Conservation (phyloP, 2,797 vertebrate species). For the Apodemus agrarius region DNA sequence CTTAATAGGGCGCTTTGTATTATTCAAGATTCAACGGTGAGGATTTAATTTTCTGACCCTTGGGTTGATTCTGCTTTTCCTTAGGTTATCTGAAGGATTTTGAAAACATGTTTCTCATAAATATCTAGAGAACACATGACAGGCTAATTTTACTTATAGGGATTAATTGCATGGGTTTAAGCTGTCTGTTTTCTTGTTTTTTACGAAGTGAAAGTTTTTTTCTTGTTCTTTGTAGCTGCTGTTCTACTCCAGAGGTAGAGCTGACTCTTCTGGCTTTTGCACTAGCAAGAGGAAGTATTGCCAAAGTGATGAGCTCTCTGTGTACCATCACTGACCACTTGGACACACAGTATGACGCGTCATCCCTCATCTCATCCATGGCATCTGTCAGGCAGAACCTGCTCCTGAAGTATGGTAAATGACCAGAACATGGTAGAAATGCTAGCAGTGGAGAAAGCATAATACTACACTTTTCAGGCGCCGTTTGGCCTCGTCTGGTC, state of each 20-base stretch:
- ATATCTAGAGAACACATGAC: not conserved
- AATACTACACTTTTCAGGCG: not conserved
- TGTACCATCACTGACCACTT: constrained; percentile 92
- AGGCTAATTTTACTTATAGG: not conserved
- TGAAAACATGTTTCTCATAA: constrained; percentile 35
- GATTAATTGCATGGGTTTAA: not conserved
- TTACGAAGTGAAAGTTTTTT: constrained; percentile 52
- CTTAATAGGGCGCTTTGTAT: not conserved
- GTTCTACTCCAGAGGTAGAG: constrained; percentile 94
- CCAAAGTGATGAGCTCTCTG: constrained; percentile 95
- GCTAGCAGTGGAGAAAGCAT: not conserved
- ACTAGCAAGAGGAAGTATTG: constrained; percentile 95
- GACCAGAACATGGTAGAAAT: not conserved
- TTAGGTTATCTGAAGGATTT: constrained; percentile 12
- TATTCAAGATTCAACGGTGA: constrained; percentile 1
- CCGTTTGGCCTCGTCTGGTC: not conserved
- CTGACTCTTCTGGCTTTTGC: constrained; percentile 96
- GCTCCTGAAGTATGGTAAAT: constrained; percentile 96
- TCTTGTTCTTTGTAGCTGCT: constrained; percentile 88
- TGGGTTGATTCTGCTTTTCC: constrained; percentile 44
- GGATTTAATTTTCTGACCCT: not conserved
- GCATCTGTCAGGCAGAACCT: constrained; percentile 93
- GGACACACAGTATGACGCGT: constrained; percentile 92
- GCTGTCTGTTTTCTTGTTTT: constrained; percentile 43
- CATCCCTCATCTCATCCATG: constrained; percentile 95